These are phyloP conservation scores for Etheostoma perlongum DNA, from an alignment of 2,797 vertebrate genomes.

Conservation along the genomic window DNA sequence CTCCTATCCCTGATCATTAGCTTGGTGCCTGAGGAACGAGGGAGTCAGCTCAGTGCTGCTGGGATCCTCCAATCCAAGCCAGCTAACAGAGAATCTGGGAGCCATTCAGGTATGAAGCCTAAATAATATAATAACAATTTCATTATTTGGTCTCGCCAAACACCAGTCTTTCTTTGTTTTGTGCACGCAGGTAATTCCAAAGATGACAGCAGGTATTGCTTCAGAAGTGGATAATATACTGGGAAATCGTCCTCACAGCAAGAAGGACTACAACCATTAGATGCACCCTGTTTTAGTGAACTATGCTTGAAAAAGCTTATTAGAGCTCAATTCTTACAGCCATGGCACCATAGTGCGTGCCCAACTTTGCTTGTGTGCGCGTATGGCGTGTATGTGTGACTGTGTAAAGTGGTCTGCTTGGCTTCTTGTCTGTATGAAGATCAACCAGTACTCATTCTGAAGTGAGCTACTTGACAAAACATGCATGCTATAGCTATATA, in stretches of 20 bases:
- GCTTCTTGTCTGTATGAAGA: slow-evolving; percentile 66
- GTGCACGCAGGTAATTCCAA: slow-evolving; percentile 84
- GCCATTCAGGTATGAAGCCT: slow-evolving; percentile 91
- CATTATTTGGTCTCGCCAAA: slow-evolving; percentile 1
- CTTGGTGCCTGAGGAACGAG: slow-evolving; percentile 97
- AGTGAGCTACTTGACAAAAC: slow-evolving; percentile 72
- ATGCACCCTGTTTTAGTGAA: slow-evolving; percentile 53
- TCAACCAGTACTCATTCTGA: slow-evolving; percentile 69
- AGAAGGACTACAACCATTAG: slow-evolving; percentile 86
- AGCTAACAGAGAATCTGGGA: slow-evolving; percentile 96
- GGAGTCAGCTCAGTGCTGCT: slow-evolving; percentile 97
- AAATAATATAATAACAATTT: background rate
- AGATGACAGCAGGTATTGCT: slow-evolving; percentile 85
- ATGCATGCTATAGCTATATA: slow-evolving; percentile 75
- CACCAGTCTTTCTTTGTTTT: slow-evolving; percentile 29
- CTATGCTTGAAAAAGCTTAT: slow-evolving; percentile 65
- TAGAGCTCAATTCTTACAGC: slow-evolving; percentile 76
- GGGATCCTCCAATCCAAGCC: slow-evolving; percentile 94
- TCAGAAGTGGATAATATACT: slow-evolving; percentile 85
- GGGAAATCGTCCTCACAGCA: slow-evolving; percentile 85
- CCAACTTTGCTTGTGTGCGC: slow-evolving; percentile 66
- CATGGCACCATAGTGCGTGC: slow-evolving; percentile 74
- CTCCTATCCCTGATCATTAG: slow-evolving; percentile 73
- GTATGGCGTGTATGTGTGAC: slow-evolving; percentile 61
- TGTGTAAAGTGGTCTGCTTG: slow-evolving; percentile 70